Percentiles rank a stretch among this genome's conserved stretches.
These are phyloP conservation scores for Hybognathus amarus DNA, from an alignment of 2,797 vertebrate species.

Conservation along the genomic window DNA sequence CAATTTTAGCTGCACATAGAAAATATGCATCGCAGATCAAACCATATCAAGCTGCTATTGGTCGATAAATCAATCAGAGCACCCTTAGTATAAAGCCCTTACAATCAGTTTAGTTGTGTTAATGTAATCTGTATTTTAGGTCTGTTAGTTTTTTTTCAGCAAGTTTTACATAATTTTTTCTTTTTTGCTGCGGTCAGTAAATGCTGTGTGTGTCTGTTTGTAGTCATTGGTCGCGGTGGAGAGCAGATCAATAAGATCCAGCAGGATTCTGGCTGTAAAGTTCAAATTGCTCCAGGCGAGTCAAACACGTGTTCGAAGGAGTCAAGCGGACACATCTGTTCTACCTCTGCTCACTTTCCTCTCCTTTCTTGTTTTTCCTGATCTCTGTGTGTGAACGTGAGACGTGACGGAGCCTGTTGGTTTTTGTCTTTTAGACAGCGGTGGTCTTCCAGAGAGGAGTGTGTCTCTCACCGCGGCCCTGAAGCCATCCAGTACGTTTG, in stretches of 20 bases:
- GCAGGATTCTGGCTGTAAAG: slow-evolving; percentile 94
- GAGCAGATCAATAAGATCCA: slow-evolving; percentile 97
- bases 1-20: no score
- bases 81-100: neutral
- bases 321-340: neutral
- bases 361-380: neutral
- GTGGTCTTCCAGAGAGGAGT: slow-evolving; percentile 86
- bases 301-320: neutral
- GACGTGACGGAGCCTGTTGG: neutral
- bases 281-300: slow-evolving; percentile 93
- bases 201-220: slow-evolving; percentile 1
- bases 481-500: slow-evolving; percentile 84
- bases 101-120: neutral
- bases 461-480: slow-evolving; percentile 88
- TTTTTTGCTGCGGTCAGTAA: neutral
- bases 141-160: neutral
- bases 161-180: neutral
- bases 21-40: neutral
- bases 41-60: neutral
- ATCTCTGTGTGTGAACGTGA: neutral
- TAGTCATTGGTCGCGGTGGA: slow-evolving; percentile 92
- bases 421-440: slow-evolving; percentile 80
- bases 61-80: neutral
- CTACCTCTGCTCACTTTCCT: neutral
- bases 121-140: neutral